A percentile compares a stretch with the other conserved stretches of the same genome.
Conservation (phyloP, 2,797 vertebrate species). For the Mus minutoides region DNA sequence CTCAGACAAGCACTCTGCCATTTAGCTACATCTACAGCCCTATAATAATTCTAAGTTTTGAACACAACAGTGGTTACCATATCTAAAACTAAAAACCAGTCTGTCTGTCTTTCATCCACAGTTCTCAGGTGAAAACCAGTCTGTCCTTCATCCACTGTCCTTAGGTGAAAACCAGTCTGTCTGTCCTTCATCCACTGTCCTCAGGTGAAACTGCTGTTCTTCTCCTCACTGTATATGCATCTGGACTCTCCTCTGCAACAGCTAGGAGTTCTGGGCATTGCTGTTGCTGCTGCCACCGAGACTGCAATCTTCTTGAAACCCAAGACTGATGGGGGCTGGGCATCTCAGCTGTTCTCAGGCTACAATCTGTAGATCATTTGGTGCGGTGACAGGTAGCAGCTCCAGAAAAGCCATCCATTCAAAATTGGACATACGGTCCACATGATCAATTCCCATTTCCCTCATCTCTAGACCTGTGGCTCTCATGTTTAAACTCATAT, state of each 20-base stretch:
- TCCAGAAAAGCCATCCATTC: not conserved
- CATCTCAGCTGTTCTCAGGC: not conserved
- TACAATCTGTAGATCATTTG: not conserved
- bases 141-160: too few species aligned
- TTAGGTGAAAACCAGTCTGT: not conserved
- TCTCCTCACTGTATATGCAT: not conserved
- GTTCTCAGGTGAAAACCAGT: too few species aligned
- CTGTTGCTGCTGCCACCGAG: not conserved
- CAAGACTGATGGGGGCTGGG: not conserved
- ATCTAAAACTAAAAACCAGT: not conserved
- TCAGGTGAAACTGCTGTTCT: not conserved
- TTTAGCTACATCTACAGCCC: not conserved
- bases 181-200: not conserved
- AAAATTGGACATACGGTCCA: not conserved
- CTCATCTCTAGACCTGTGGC: not conserved
- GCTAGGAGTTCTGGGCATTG: not conserved
- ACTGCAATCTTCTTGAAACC: not conserved
- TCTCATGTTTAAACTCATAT: not conserved
- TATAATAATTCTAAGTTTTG: not conserved
- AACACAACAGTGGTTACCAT: slow-evolving; percentile 7
- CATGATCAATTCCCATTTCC: not conserved
- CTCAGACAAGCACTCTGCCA: not conserved
- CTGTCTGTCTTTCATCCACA: not conserved
- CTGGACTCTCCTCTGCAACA: not conserved
- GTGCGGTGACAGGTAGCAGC: not conserved